Conservation (phyloP, 2,888 invertebrate genomes). For the Mamestra brassicae region DNA sequence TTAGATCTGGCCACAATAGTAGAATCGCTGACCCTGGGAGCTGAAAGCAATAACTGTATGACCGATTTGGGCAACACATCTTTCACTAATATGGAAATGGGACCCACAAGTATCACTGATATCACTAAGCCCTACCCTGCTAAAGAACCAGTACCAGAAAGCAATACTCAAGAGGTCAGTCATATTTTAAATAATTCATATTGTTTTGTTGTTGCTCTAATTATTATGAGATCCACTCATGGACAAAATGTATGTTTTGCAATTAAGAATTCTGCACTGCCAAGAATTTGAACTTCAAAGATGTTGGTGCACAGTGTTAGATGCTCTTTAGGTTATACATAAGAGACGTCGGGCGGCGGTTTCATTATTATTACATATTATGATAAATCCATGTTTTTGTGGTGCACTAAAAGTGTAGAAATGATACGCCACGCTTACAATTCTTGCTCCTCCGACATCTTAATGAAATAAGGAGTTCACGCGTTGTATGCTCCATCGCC, state of each 20-base stretch:
- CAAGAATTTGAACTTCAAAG: not conserved
- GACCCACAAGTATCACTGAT: slow-evolving; percentile 88
- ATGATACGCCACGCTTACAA: not conserved
- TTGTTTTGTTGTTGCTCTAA: not conserved
- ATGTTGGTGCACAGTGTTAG: not conserved
- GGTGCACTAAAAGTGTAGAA: not conserved
- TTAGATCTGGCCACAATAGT: slow-evolving; percentile 96
- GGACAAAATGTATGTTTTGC: not conserved
- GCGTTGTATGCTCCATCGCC: not conserved
- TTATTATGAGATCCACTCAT: not conserved
- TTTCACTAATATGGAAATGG: slow-evolving; percentile 90
- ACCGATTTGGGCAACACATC: slow-evolving; percentile 85
- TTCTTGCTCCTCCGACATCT: not conserved
- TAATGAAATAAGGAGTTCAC: not conserved
- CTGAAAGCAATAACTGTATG: slow-evolving; percentile 91
- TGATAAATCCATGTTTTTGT: not conserved
- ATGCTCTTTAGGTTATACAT: not conserved
- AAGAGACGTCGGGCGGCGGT: not conserved
- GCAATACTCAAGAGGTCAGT: slow-evolving; percentile 83
- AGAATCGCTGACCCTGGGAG: slow-evolving; percentile 94
- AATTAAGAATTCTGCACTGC: not conserved
- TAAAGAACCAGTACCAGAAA: slow-evolving; percentile 86
- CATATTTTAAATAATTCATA: slow-evolving; percentile 1
- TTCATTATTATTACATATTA: not conserved
- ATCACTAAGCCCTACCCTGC: slow-evolving; percentile 90